A percentile compares a stretch with the other conserved stretches of the same genome.
Conservation (phyloP, 2,113 vertebrate species). For the Thermophis baileyi region DNA sequence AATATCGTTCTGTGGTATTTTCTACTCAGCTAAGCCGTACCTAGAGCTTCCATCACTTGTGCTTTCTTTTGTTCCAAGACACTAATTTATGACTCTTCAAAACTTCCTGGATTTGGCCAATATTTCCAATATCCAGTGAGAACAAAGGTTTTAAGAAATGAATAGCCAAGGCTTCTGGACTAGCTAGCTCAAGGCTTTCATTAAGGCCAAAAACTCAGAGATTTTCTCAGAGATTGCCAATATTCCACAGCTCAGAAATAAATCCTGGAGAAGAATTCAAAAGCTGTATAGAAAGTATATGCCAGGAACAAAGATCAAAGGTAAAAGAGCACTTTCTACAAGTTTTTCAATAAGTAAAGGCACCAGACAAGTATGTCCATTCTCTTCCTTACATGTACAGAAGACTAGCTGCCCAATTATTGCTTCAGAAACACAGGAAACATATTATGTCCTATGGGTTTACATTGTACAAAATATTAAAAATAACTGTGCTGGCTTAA, state of each 20-base stretch:
- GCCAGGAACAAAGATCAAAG: background rate
- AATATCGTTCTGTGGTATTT: background rate
- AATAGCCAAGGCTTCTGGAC: background rate
- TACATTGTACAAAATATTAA: background rate
- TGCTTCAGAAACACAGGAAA: no score
- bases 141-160: background rate
- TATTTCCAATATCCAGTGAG: background rate
- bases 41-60: background rate
- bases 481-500: no score
- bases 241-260: background rate
- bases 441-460: rapidly evolving
- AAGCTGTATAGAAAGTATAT: background rate
- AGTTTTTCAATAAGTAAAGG: background rate
- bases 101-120: background rate
- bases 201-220: background rate
- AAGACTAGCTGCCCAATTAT: background rate
- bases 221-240: background rate
- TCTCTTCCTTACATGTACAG: background rate
- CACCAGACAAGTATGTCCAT: background rate
- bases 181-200: background rate
- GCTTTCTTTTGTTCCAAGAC: background rate
- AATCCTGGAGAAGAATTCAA: background rate
- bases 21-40: background rate
- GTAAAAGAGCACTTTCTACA: background rate
- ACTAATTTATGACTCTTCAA: background rate